Evolutionary conservation across 2,797 vertebrate genomes (phyloP).

Genomic region (Periparus ater): DNA sequence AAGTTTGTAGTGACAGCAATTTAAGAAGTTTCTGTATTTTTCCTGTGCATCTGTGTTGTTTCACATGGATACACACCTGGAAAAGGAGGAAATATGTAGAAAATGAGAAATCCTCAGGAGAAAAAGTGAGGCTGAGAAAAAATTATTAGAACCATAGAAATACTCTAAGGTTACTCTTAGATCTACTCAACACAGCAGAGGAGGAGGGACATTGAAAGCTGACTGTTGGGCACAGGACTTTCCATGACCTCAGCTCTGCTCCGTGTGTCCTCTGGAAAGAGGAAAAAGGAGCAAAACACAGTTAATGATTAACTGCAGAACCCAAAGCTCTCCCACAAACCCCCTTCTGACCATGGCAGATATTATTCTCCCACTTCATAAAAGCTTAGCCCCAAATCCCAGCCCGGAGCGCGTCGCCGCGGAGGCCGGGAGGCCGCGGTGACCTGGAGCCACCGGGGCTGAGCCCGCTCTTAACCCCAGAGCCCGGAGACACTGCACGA

Average conservation of each 20-base stretch:
- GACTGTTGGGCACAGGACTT: not conserved
- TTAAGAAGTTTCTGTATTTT: not conserved
- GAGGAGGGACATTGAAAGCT: not conserved
- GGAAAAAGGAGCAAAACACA: not conserved
- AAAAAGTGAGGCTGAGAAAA: not conserved
- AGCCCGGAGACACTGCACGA: not conserved
- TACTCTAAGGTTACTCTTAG: not conserved
- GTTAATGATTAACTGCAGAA: not conserved
- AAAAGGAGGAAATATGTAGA: not conserved
- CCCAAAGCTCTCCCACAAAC: not conserved
- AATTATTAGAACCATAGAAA: not conserved
- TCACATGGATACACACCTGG: accelerated
- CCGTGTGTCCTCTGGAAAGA: not conserved
- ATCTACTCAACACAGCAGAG: not conserved
- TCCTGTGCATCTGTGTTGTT: not conserved
- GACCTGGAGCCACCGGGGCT: not conserved
- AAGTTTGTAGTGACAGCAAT: accelerated
- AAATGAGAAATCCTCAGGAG: not conserved
- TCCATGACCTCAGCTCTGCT: not conserved
- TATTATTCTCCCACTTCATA: not conserved
- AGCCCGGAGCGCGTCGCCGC: not conserved
- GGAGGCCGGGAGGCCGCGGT: accelerated
- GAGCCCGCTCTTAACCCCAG: slow-evolving; percentile 39
- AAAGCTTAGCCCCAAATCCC: slow-evolving; percentile 37
- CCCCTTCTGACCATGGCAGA: not conserved